phyloP scores from a whole-genome alignment of 1,140 invertebrate species.

The Leptinotarsa texana region DNA sequence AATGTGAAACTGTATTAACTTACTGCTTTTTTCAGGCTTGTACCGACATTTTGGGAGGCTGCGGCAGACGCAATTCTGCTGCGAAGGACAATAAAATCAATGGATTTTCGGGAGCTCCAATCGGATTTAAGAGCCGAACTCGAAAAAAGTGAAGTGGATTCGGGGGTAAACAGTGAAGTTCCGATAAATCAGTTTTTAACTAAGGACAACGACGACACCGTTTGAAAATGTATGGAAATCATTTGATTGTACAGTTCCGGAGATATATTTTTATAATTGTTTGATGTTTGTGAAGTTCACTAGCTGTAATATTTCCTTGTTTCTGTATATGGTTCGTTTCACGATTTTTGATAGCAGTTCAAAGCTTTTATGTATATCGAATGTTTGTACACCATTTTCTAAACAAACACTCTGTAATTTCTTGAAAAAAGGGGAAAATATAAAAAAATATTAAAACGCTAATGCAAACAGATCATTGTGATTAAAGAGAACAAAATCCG shows the following conservation, averaged over 20 bases:
- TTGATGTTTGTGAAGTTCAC: conserved; percentile 10
- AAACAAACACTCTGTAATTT: background rate
- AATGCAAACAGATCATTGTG: too few species aligned
- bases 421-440: too few species aligned
- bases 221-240: background rate
- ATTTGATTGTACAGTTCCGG: conserved; percentile 1
- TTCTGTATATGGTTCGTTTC: background rate
- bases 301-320: background rate
- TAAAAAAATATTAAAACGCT: too few species aligned
- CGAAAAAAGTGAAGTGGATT: background rate
- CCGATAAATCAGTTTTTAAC: conserved; percentile 17
- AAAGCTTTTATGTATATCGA: background rate
- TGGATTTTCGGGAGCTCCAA: conserved; percentile 29
- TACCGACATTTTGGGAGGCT: conserved; percentile 48
- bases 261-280: conserved; percentile 17
- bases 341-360: background rate
- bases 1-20: too few species aligned
- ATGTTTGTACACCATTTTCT: background rate
- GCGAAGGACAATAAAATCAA: conserved; percentile 32
- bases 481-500: too few species aligned
- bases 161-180: background rate
- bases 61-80: conserved; percentile 47
- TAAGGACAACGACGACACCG: background rate
- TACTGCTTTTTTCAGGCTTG: conserved; percentile 24
- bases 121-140: background rate